A percentile compares a stretch with the other conserved stretches of the same genome.
phyloP scores from a whole-genome alignment of 2,888 invertebrate genomes.

The Sarcophaga variegata region DNA sequence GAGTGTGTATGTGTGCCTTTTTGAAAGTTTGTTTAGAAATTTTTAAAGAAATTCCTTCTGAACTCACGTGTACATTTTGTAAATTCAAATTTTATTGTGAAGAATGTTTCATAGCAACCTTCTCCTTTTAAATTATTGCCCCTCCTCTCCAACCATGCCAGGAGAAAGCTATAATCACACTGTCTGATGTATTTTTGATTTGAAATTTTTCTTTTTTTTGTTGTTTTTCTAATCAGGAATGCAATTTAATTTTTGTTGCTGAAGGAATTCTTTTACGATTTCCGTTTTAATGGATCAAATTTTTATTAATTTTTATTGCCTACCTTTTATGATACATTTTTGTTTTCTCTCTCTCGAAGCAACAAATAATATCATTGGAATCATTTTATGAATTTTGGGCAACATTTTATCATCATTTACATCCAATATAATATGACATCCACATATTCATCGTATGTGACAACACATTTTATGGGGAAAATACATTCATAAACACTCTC shows the following conservation, averaged over 20 bases:
- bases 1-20: background rate
- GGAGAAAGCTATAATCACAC: too few species aligned
- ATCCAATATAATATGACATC: too few species aligned
- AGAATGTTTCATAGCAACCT: background rate
- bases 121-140: too few species aligned
- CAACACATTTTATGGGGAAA: background rate
- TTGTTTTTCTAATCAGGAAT: constrained; percentile 17
- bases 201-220: background rate
- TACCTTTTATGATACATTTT: background rate
- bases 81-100: background rate
- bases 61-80: background rate
- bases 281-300: background rate
- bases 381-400: background rate
- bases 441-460: background rate
- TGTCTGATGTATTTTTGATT: too few species aligned
- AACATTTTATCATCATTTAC: background rate
- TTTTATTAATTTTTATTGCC: background rate
- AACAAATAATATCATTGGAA: background rate
- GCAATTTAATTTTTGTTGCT: constrained; percentile 28
- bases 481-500: background rate
- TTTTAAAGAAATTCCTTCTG: background rate
- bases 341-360: too few species aligned
- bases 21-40: background rate
- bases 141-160: too few species aligned
- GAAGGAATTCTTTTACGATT: constrained; percentile 30